Percentiles rank a stretch among this genome's conserved stretches.
phyloP scores from a whole-genome alignment of 2,797 vertebrate species.

The Hyperoplus lanceolatus region DNA sequence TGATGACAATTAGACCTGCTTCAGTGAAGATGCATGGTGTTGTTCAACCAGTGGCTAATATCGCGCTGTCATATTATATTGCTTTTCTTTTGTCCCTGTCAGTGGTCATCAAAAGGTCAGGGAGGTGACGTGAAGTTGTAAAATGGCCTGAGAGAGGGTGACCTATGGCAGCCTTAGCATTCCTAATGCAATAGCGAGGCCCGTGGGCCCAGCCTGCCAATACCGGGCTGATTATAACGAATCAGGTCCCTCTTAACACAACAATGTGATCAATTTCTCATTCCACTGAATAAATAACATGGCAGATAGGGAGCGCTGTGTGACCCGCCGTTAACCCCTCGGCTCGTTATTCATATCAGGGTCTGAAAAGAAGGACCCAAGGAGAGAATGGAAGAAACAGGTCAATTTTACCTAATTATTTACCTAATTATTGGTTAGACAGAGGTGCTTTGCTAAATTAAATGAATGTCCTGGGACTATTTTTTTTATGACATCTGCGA shows the following conservation, averaged over 20 bases:
- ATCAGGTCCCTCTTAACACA: conserved; percentile 96
- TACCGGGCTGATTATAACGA: conserved; percentile 98
- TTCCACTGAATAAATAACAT: conserved; percentile 99
- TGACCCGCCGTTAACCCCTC: conserved; percentile 94
- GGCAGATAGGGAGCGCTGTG: conserved; percentile 90
- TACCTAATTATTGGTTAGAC: conserved; percentile 93
- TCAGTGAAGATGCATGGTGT: conserved; percentile 41
- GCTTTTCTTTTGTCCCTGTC: conserved; percentile 78
- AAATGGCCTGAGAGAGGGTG: conserved; percentile 89
- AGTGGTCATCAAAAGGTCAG: conserved; percentile 90
- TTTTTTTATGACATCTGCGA: conserved; percentile 83
- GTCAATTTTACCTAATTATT: conserved; percentile 93
- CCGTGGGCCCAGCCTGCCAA: conserved; percentile 95
- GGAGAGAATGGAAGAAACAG: conserved; percentile 77
- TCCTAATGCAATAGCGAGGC: conserved; percentile 94
- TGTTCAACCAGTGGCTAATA: conserved; percentile 57
- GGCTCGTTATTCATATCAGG: conserved; percentile 96
- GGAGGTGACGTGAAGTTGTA: conserved; percentile 94
- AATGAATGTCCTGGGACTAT: conserved; percentile 87
- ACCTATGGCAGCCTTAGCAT: conserved; percentile 92
- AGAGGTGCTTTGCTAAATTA: conserved; percentile 86
- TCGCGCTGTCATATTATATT: conserved; percentile 60
- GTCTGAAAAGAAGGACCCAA: conserved; percentile 85
- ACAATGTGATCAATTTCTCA: conserved; percentile 99
- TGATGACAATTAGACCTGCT: conserved; percentile 5